Percentiles rank a stretch among this genome's conserved stretches.
Evolutionary conservation across 2,888 invertebrate genomes (phyloP).

Genomic region (Steinernema hermaphroditum): DNA sequence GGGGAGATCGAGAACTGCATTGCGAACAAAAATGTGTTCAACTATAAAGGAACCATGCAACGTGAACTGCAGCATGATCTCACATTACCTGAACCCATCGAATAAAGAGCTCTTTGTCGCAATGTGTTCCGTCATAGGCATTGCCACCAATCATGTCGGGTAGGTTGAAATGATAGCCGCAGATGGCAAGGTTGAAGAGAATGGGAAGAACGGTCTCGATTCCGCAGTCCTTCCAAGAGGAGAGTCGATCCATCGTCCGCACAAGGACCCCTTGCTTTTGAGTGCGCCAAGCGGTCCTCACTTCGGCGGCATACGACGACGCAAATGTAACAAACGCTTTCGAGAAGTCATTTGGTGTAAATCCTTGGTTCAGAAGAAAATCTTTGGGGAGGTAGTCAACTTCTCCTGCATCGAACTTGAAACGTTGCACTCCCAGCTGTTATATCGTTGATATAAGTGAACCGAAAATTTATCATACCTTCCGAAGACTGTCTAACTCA

Average conservation of each 20-base stretch:
- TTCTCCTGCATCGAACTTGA: conserved; percentile 85
- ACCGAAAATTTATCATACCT: background rate
- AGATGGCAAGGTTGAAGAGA: conserved; percentile 57
- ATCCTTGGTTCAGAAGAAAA: conserved; percentile 56
- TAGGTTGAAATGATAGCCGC: conserved; percentile 85
- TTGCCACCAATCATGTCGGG: conserved; percentile 93
- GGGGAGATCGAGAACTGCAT: conserved; percentile 88
- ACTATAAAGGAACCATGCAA: conserved; percentile 31
- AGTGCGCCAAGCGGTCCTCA: conserved; percentile 80
- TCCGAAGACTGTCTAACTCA: background rate
- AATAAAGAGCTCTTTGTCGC: conserved; percentile 81
- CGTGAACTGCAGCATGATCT: background rate
- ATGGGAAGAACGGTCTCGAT: conserved; percentile 38
- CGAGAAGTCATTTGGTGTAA: conserved; percentile 83
- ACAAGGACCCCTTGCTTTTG: conserved; percentile 85
- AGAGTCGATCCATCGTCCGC: conserved; percentile 81
- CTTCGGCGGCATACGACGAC: conserved; percentile 72
- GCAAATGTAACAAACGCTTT: conserved; percentile 63
- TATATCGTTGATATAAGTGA: background rate
- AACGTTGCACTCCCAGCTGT: conserved; percentile 78
- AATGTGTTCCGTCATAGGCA: conserved; percentile 67
- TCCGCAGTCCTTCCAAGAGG: conserved; percentile 81
- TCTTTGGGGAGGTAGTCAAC: conserved; percentile 59
- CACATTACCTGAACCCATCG: conserved; percentile 73
- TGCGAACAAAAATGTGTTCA: conserved; percentile 86